Conservation (phyloP, 2,113 vertebrate genomes). For the Hydropotes inermis region DNA sequence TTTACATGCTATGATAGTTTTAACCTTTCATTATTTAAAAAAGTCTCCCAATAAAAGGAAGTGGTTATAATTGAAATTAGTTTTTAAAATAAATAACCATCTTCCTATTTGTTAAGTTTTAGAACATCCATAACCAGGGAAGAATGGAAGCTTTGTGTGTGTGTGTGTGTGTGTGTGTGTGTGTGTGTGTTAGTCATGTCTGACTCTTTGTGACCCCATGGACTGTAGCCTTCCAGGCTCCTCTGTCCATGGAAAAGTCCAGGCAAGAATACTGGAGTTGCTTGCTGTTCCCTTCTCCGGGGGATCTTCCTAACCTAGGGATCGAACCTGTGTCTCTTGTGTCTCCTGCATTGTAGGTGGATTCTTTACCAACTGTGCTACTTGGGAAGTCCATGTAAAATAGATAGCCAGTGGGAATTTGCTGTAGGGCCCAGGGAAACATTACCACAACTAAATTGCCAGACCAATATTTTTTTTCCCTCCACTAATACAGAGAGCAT, state of each 20-base stretch:
- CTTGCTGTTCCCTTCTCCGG: background rate
- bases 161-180: background rate
- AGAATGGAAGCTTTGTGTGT: background rate
- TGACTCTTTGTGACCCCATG: background rate
- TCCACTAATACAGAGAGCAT: background rate
- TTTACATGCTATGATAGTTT: background rate
- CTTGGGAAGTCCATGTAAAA: background rate
- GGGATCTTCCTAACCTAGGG: background rate
- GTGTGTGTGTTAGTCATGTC: background rate
- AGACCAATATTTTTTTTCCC: background rate
- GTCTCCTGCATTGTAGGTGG: background rate
- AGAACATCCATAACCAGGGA: background rate
- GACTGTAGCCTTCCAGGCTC: background rate
- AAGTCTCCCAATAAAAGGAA: background rate
- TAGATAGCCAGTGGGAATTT: background rate
- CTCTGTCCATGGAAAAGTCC: background rate
- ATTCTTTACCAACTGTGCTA: background rate
- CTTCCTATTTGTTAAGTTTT: slow-evolving; percentile 7
- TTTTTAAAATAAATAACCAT: background rate
- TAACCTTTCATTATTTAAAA: background rate
- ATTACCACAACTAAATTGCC: background rate
- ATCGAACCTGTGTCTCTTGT: background rate
- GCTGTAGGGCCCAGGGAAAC: background rate
- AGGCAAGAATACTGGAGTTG: background rate
- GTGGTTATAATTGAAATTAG: background rate